Evolutionary conservation across 2,888 invertebrate species (phyloP).

Genomic region (Theretra japonica): DNA sequence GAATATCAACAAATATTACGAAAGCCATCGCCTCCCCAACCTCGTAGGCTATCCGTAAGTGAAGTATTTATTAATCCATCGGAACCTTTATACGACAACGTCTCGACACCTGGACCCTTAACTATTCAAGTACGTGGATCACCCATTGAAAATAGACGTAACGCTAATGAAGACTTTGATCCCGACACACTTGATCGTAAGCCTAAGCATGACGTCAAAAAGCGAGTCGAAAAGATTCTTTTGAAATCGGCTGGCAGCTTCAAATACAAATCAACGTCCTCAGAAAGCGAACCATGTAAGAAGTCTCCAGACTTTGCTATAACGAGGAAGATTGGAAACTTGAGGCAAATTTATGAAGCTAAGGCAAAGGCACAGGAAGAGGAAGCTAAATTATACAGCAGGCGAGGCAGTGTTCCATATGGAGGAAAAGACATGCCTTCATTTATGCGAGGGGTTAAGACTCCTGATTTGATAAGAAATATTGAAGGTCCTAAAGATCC

Average conservation of each 20-base stretch:
- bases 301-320: constrained; percentile 69
- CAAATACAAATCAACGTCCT: constrained; percentile 79
- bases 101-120: constrained; percentile 88
- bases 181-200: constrained; percentile 94
- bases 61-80: constrained; percentile 88
- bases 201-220: constrained; percentile 76
- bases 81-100: constrained; percentile 82
- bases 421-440: constrained; percentile 63
- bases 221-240: constrained; percentile 81
- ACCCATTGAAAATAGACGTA: constrained; percentile 87
- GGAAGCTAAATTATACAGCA: constrained; percentile 62
- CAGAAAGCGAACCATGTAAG: constrained; percentile 56
- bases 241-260: constrained; percentile 90
- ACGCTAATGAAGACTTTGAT: constrained; percentile 91
- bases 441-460: constrained; percentile 63
- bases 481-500: constrained; percentile 62
- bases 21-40: constrained; percentile 64
- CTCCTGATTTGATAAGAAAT: constrained; percentile 69
- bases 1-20: constrained; percentile 54
- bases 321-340: constrained; percentile 87
- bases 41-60: constrained; percentile 80
- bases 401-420: constrained; percentile 71
- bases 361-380: constrained; percentile 79
- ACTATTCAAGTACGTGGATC: constrained; percentile 92
- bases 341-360: constrained; percentile 92